Percentiles rank a stretch among this genome's conserved stretches.
Conservation (phyloP, 2,113 vertebrate species). For the Lonchura striata region DNA sequence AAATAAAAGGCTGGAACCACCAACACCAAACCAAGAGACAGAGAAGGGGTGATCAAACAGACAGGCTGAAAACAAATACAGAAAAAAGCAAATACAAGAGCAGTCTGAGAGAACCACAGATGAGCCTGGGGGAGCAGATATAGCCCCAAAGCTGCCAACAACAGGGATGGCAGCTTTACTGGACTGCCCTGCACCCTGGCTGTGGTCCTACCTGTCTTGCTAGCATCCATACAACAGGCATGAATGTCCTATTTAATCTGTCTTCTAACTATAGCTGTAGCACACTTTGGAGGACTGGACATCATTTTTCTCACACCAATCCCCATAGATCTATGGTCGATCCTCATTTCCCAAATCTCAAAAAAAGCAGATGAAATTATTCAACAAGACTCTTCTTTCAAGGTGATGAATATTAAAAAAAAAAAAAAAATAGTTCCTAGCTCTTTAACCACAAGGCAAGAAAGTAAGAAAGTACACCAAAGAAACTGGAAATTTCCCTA, state of each 20-base stretch:
- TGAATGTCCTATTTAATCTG: not conserved
- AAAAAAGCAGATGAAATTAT: not conserved
- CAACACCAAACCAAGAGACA: not conserved
- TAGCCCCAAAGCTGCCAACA: not conserved
- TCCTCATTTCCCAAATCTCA: not conserved
- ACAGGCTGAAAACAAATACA: not conserved
- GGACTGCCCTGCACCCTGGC: not conserved
- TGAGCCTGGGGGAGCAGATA: not conserved
- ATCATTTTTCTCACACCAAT: not conserved
- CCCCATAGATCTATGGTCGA: not conserved
- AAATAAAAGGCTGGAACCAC: not conserved
- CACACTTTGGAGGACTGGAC: not conserved
- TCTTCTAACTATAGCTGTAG: not conserved
- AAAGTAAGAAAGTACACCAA: not conserved
- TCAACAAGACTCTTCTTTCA: not conserved
- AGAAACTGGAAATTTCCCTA: not conserved
- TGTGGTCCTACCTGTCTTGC: not conserved
- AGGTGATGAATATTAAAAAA: not conserved
- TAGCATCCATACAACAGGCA: not conserved
- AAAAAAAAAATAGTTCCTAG: not conserved
- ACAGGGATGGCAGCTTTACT: not conserved
- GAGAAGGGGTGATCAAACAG: not conserved
- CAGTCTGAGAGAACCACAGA: not conserved
- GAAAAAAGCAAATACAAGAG: not conserved
- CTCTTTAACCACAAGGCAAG: not conserved